Base-by-base conservation (phyloP, 1,140 invertebrate species). In the Schlechtendalia chinensis region DNA sequence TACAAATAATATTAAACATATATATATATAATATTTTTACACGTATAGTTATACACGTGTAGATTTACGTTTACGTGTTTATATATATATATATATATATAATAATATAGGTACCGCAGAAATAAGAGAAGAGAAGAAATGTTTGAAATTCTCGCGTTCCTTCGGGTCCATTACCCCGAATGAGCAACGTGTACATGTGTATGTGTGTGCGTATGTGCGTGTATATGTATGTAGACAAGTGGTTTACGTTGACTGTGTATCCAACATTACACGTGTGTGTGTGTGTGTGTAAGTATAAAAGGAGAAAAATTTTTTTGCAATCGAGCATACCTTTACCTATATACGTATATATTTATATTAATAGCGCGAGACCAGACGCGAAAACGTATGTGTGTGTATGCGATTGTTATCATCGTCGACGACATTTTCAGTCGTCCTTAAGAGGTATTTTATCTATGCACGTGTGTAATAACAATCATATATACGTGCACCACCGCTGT, bases 161-260 rank as follows among this genome's bases (percentile, higher is more conserved):
- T 29, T 53, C 22, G 17, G 69, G 69, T 72, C 69, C 69, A 45
- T 72, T 72, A 72, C 69, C 69, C 69, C 69, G 50, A n/a, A 10
- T n/a, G 16, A 4, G 14, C 12, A 14, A 61, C 29, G 27, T 27
- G 11, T 50, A 27, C 22, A 27, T 19, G 19, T 19, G 1, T 6
- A 6, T 1, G 19, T 54, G 3, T 39, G n/a, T 0, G 19, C 19
- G 19, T 6, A 5, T 5, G 53, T 8, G 4, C 19, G 6, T 54
- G n/a, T 54, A 54, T 54, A 22, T 39, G 22, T 14, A 59, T 59
- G 24, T 59, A 14, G 59, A 27, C 6, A 61, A 27, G 27, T 27
- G 10, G 59, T 29, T 24, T 29, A 24, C 22, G 24, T 14, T 24
- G 58, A 59, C 58, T n/a, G 58, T 24, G 65, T 69, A n/a, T n/a